Conservation (phyloP, 2,888 invertebrate species). For the Germaria angustata region DNA sequence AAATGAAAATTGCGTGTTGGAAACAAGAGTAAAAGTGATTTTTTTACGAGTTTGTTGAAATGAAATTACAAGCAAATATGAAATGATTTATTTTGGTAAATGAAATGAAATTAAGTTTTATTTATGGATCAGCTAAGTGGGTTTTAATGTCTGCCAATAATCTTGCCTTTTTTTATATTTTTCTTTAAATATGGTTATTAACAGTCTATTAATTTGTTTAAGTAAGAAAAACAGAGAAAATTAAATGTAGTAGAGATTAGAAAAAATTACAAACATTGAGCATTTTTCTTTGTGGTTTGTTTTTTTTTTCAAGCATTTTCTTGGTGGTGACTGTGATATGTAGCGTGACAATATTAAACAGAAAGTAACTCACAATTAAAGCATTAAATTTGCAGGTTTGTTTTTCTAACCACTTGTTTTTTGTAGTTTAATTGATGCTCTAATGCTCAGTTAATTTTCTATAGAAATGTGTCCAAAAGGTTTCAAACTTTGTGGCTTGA, state of each 20-base stretch:
- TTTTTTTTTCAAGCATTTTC: neutral
- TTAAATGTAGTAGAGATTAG: conserved; percentile 32
- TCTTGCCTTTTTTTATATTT: neutral
- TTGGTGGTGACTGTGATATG: neutral
- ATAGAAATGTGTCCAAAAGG: neutral
- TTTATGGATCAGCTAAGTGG: conserved; percentile 44
- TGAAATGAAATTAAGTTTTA: conserved; percentile 19
- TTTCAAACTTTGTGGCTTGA: conserved; percentile 25
- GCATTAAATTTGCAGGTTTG: conserved; percentile 33
- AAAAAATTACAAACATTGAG: conserved; percentile 10
- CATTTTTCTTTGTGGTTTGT: neutral
- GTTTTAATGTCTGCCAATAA: conserved; percentile 48
- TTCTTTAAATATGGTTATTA: conserved; percentile 30
- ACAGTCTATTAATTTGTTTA: conserved; percentile 58
- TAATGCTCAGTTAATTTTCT: neutral
- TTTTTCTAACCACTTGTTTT: conserved; percentile 30
- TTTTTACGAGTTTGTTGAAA: neutral
- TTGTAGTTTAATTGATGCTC: neutral
- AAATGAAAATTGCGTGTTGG: conserved; percentile 43
- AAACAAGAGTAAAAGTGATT: conserved; percentile 44
- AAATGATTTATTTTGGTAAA: conserved; percentile 24
- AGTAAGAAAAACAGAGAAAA: conserved; percentile 7
- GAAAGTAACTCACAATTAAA: conserved; percentile 40
- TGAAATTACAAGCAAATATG: neutral
- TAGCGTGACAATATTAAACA: conserved; percentile 50